Evolutionary conservation across 2,888 invertebrate species (phyloP), one percentile per base, ranked within the genome.

Genomic region (Trissoscelio sp.): DNA sequence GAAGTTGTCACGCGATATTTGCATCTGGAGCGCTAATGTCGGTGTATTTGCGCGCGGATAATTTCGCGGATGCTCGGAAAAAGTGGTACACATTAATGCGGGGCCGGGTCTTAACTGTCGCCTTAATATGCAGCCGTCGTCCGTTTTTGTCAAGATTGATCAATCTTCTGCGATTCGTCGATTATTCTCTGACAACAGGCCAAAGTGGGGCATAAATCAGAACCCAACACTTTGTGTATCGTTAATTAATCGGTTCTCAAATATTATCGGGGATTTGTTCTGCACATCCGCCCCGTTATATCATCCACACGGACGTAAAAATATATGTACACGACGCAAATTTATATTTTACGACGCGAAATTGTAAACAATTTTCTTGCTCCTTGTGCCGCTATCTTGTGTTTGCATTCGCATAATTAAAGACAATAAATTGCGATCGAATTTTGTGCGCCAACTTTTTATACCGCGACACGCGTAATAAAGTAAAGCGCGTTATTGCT

Each of bases 1-100:
- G 66, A 53, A 73, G 39, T 72, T 37, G 82, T 75, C 82, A 82
- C 82, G 82, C 82, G 82, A 82, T 79, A 82, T 82, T 79, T 79
- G 67, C 82, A 82, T 82, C 75, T 60, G 51, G 67, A 62, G 66
- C 79, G 79, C 46, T 70, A 74, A 75, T 75, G 78, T 74, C 16
- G 72, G 55, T 51, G 62, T 58, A 62, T 73, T 81, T 74, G 69
- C 51, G 64, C 67, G 53, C 69, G 48, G 55, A 81, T 58, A 66
- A 72, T 70, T 73, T 64, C 60, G 57, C 42, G 42, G 60, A 64
- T 53, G 77, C 24, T 20, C 34, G 55, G 6, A 81, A 75, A 81
- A 60, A 72, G 46, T 62, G 77, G 67, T 16, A 9, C 24, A 7
- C 70, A 14, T 42, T 69, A 57, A 69, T 64, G 69, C 48, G 6